A percentile compares a stretch with the other conserved stretches of the same genome.
These are phyloP conservation scores for Drosophila dunni DNA, from an alignment of 1,140 invertebrate genomes.

Conservation along the genomic window DNA sequence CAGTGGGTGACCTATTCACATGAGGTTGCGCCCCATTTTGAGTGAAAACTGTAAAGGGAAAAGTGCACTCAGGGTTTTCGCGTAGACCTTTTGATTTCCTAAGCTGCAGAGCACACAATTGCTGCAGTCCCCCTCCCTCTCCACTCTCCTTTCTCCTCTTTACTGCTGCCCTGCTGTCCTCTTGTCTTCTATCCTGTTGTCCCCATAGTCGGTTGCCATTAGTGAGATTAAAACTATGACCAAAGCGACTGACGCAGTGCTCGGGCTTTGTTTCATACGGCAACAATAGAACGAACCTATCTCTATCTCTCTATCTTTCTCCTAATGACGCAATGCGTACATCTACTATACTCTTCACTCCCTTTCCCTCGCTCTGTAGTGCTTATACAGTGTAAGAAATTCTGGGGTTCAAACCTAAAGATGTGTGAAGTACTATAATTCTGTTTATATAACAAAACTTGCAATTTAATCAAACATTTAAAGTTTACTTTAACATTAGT, in stretches of 20 bases:
- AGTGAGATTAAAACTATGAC: constrained; percentile 80
- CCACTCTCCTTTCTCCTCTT: background rate
- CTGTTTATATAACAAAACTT: no score
- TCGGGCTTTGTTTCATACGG: constrained; percentile 49
- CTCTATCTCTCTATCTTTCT: constrained; percentile 42
- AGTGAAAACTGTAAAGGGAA: background rate
- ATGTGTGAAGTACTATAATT: no score
- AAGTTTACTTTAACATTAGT: no score
- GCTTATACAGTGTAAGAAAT: no score
- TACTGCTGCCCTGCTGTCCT: background rate
- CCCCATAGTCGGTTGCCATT: constrained; percentile 57
- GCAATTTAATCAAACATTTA: no score
- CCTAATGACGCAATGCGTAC: constrained; percentile 77
- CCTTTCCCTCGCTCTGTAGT: background rate
- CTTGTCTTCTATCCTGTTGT: background rate
- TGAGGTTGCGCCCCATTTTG: constrained; percentile 11
- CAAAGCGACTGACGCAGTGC: constrained; percentile 56
- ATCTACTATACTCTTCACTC: background rate
- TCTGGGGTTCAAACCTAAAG: no score
- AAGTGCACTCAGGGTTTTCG: background rate
- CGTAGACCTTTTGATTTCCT: constrained; percentile 23
- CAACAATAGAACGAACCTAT: constrained; percentile 50
- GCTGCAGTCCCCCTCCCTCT: background rate
- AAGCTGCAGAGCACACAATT: constrained; percentile 12
- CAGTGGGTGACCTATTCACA: constrained; percentile 19